Base-by-base conservation (phyloP, 92 coral and sea anemone genomes). In the Hydrozoanthus gracilis region DNA sequence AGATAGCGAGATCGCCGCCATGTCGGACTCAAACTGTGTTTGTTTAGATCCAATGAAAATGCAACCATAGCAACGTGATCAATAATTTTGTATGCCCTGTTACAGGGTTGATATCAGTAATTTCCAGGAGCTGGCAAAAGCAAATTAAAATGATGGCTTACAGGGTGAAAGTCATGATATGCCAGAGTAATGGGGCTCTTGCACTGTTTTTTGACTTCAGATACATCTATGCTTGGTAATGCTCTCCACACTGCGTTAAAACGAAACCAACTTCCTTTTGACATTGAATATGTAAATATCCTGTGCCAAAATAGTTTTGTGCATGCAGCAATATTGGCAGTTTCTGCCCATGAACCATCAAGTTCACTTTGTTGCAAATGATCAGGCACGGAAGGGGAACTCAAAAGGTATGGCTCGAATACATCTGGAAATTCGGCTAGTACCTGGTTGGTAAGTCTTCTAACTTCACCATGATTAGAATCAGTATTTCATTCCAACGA, bases 151-250 rank as follows among this genome's bases (percentile, higher is more conserved):
- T 71, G 76, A 71, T 18, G 13, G 76, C 49, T 39, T 6, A 5
- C 50, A 6, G 49, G 76, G 6, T 71, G 76, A 39, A 46, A 71
- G 76, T 71, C 76, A 12, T 71, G 76, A 71, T 71, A 27, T 71
- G 51, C 76, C 3, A 71, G 76, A 71, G 91, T 92, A 65, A 89
- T 54, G 13, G 95, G 95, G 56, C 95, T 89, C 51, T n/a, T n/a
- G n/a, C n/a, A n/a, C n/a, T n/a, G n/a, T n/a, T n/a, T n/a, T n/a
- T n/a, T 46, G n/a, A n/a, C n/a, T n/a, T n/a, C n/a, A n/a, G n/a
- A n/a, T n/a, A n/a, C n/a, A n/a, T n/a, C n/a, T n/a, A 65, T 12
- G 71, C 20, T 65, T 54, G 60, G 0, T 54, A 54, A 54, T 54
- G 60, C 8, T 54, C 60, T 0, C 60, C 7, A 54, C 12, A 54